Percentiles rank a stretch among this genome's conserved stretches.
These are phyloP conservation scores for Cheiracanthium punctorium DNA, from an alignment of 2,888 invertebrate species.

Conservation along the genomic window DNA sequence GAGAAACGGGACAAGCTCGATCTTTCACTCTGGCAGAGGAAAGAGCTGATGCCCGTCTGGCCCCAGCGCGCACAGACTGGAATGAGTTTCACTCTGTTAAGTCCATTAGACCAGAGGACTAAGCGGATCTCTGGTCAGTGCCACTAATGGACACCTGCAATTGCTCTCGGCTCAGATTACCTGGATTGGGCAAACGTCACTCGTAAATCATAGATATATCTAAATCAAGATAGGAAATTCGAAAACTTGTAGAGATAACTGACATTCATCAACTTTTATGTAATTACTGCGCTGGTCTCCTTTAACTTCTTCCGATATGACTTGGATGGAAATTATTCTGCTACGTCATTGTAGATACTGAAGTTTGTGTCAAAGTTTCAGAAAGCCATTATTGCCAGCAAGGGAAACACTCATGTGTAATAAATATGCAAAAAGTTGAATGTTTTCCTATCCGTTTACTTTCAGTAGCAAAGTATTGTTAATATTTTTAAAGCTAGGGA, in stretches of 20 bases:
- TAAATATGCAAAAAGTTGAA: no score
- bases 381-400: no score
- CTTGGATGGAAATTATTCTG: no score
- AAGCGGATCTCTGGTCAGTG: constrained; percentile 38
- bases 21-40: constrained; percentile 58
- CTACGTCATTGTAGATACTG: no score
- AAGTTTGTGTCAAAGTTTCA: no score
- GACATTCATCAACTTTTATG: constrained; percentile 57
- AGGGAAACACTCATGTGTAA: no score
- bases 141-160: constrained; percentile 60
- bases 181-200: constrained; percentile 47
- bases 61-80: constrained; percentile 24
- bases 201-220: constrained; percentile 53
- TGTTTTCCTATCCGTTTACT: no score
- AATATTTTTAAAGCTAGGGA: no score
- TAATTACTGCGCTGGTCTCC: constrained; percentile 46
- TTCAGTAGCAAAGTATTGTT: no score
- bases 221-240: constrained; percentile 9
- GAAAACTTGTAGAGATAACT: constrained; percentile 39
- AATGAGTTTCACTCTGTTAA: constrained; percentile 59
- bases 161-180: constrained; percentile 57
- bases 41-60: constrained; percentile 39
- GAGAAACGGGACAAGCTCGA: constrained; percentile 54
- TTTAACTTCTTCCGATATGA: background rate
- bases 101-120: constrained; percentile 55